Conservation (phyloP, 2,797 vertebrate genomes). For the Pseudochaenichthys georgianus region DNA sequence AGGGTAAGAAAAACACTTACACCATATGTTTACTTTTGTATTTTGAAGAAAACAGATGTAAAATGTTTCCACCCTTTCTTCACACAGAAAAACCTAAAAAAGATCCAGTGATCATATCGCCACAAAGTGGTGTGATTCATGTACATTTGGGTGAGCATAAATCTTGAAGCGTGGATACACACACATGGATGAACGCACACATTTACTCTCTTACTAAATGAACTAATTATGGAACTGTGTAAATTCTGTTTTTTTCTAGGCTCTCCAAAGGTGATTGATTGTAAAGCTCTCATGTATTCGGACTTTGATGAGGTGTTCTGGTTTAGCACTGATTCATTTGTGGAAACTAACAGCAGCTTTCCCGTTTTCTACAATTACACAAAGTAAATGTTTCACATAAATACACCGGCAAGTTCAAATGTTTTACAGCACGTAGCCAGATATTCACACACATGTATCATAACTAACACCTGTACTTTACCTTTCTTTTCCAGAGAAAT, state of each 20-base stretch:
- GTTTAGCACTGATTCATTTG: constrained; percentile 10
- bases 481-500: constrained; percentile 19
- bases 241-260: constrained; percentile 40
- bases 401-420: background rate
- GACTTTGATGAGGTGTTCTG: constrained; percentile 46
- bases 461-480: background rate
- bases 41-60: background rate
- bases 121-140: background rate
- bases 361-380: constrained; percentile 51
- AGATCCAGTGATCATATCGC: constrained; percentile 38
- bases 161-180: background rate
- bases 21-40: too few relatives aligned
- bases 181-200: background rate
- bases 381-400: constrained; percentile 27
- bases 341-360: background rate
- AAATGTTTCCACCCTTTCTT: background rate
- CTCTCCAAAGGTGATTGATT: constrained; percentile 44
- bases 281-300: constrained; percentile 23
- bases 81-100: background rate
- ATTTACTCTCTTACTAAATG: background rate
- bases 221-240: background rate
- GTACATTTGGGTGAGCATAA: constrained; percentile 63
- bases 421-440: too few relatives aligned
- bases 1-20: constrained; percentile 26
- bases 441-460: background rate